Base-by-base conservation (phyloP, 2,888 invertebrate species). In the Scaptodrosophila latifasciaeformis region DNA sequence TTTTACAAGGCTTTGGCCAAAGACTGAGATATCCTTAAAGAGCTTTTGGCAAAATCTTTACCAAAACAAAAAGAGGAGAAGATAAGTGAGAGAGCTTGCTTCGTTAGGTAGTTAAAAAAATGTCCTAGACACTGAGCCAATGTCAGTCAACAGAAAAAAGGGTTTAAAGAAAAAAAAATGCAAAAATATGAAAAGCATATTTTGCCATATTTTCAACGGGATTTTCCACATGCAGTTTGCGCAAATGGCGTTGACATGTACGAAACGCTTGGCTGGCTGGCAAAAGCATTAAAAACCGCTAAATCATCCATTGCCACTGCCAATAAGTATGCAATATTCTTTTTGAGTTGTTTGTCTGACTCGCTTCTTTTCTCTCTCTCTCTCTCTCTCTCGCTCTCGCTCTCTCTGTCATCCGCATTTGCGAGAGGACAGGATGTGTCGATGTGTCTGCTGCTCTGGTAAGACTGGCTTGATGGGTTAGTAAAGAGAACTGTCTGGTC, bases 311-410 rank as follows among this genome's bases (percentile, higher is more conserved):
- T 60, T 62, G 63, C 78, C 71, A 59, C 61, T 78, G 78, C 74
- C 75, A 70, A 77, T 77, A 75, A 75, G 67, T 72, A 72, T 75
- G 75, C 75, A 72, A 72, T 71, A 67, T 71, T 72, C 65, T 53
- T 65, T 62, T 70, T 59, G 69, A 68, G 59, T 55, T 69, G 75
- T 64, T 71, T 62, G 75, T 68, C 71, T 68, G 61, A 31, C 42
- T n/a, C n/a, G n/a, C n/a, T n/a, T n/a, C n/a, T n/a, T n/a, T n/a
- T n/a, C n/a, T n/a, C n/a, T n/a, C n/a, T n/a, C n/a, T n/a, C n/a
- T n/a, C n/a, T n/a, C n/a, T n/a, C n/a, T n/a, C n/a, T n/a, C n/a
- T n/a, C n/a, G n/a, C n/a, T n/a, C n/a, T n/a, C n/a, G n/a, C n/a
- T n/a, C 59, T 74, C 65, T 65, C 65, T 60, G 49, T 44, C 59